These are phyloP conservation scores for Eupithecia pulchellata DNA, from an alignment of 2,888 invertebrate genomes.

Conservation along the genomic window DNA sequence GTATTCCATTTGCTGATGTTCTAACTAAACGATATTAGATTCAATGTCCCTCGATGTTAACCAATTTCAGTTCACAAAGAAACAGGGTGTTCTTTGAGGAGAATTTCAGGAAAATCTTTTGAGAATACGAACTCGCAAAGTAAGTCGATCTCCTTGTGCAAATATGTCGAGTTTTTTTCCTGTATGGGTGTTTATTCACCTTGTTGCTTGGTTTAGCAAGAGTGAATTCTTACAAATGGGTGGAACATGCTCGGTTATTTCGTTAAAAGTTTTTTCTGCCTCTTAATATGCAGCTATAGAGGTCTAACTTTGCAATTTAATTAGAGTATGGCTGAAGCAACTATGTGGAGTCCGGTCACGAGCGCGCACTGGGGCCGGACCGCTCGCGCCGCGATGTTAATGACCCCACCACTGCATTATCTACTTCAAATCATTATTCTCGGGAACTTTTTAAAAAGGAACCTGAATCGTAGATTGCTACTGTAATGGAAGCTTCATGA, in stretches of 20 bases:
- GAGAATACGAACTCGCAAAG: neutral
- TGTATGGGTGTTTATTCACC: conserved; percentile 21
- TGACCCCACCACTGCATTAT: conserved; percentile 55
- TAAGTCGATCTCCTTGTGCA: conserved; percentile 9
- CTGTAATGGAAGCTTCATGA: neutral
- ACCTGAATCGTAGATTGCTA: conserved; percentile 15
- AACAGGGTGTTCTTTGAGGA: conserved; percentile 18
- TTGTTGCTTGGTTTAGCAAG: conserved; percentile 16
- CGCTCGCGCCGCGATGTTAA: conserved; percentile 49
- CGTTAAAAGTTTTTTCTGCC: conserved; percentile 66
- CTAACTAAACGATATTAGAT: conserved; percentile 51
- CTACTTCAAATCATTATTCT: conserved; percentile 51
- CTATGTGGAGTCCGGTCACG: conserved; percentile 61
- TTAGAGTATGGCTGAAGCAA: conserved; percentile 64
- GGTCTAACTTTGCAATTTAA: conserved; percentile 69
- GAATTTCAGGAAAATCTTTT: conserved; percentile 12
- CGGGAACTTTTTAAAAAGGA: conserved; percentile 29
- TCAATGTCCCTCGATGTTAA: conserved; percentile 38
- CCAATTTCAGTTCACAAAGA: conserved; percentile 45
- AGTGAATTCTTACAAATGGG: conserved; percentile 31
- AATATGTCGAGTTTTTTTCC: conserved; percentile 5
- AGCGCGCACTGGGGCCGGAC: conserved; percentile 36
- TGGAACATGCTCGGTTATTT: conserved; percentile 51
- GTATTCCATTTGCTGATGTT: conserved; percentile 61
- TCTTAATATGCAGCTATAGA: conserved; percentile 63